Evolutionary conservation across 2,797 vertebrate species (phyloP).

Genomic region (Sebastes matsubarae): DNA sequence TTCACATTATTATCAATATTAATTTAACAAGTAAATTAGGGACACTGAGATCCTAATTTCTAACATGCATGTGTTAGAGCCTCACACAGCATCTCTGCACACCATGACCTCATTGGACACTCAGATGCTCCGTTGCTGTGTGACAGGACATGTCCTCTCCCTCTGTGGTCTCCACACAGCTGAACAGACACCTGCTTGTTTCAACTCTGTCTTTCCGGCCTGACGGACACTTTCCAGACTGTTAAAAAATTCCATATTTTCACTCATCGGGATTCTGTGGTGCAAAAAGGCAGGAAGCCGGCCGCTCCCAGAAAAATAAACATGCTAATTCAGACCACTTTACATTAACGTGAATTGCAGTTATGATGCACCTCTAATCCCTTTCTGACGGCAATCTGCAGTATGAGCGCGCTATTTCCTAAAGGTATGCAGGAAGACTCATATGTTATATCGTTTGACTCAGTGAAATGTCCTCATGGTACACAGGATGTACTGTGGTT

Average conservation of each 20-base stretch:
- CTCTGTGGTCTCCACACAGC: conserved; percentile 26
- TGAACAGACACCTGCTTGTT: conserved; percentile 74
- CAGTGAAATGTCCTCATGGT: background rate
- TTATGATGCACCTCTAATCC: conserved; percentile 42
- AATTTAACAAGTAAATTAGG: background rate
- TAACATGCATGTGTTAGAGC: background rate
- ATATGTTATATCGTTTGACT: background rate
- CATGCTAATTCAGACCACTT: conserved; percentile 40
- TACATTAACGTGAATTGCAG: conserved; percentile 19
- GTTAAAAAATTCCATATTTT: conserved; percentile 65
- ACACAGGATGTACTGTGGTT: background rate
- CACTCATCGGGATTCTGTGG: conserved; percentile 23
- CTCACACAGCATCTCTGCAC: conserved; percentile 14
- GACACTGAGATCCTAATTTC: background rate
- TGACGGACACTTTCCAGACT: conserved; percentile 68
- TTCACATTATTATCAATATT: background rate
- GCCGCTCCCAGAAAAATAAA: conserved; percentile 66
- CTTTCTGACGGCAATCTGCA: background rate
- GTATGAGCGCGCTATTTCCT: background rate
- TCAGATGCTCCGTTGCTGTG: conserved; percentile 39
- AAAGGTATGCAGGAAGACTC: background rate
- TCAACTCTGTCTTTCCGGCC: conserved; percentile 47
- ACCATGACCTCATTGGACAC: conserved; percentile 30
- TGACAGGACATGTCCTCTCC: background rate
- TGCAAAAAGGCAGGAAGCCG: conserved; percentile 42